phyloP scores from a whole-genome alignment of 2,797 vertebrate species.

The Ambastaia sidthimunki region DNA sequence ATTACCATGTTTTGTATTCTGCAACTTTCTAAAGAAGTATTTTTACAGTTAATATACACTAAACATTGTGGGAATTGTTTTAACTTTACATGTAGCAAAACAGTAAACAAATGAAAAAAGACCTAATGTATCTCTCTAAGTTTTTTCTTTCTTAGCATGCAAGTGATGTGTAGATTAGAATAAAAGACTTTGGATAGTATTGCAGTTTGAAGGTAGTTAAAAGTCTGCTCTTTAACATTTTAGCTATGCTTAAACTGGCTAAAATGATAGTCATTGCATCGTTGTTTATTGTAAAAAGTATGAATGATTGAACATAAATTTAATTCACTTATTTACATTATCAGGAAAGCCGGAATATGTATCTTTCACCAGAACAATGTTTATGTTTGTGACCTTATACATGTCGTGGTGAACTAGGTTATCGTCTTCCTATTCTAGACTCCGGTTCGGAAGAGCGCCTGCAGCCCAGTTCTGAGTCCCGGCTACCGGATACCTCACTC shows the following conservation, averaged over 20 bases:
- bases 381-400: slow-evolving; percentile 20
- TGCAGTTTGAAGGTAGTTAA: not conserved
- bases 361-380: not conserved
- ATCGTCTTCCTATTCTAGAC: slow-evolving; percentile 69
- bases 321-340: not conserved
- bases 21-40: not conserved
- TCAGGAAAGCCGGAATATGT: not conserved
- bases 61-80: not conserved
- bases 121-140: not conserved
- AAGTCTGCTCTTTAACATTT: not conserved
- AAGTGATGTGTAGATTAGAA: not conserved
- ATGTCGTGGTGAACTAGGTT: slow-evolving; percentile 4
- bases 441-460: slow-evolving; percentile 91
- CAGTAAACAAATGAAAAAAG: not conserved
- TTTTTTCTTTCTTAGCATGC: not conserved
- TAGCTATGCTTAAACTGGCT: not conserved
- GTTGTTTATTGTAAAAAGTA: not conserved
- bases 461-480: slow-evolving; percentile 81
- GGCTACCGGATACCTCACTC: slow-evolving; percentile 75
- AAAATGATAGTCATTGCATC: not conserved
- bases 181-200: not conserved
- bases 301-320: not conserved
- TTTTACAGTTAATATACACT: not conserved
- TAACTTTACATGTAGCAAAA: not conserved
- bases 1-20: not conserved